Conservation (phyloP, 2,113 vertebrate genomes). For the Ramphastos sulfuratus region DNA sequence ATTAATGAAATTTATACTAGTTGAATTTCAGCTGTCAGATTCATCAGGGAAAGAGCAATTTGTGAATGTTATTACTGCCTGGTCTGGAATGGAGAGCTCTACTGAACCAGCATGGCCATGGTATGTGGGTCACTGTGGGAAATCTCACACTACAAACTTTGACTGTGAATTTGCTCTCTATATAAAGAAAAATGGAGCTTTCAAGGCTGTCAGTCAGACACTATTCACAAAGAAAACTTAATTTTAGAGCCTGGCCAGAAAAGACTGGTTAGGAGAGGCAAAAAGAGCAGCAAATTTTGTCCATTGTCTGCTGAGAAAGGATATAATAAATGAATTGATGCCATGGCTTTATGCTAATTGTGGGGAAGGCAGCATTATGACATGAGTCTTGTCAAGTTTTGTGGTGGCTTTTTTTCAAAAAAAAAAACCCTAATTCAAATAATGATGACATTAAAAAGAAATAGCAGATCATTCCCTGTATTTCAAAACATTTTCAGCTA, state of each 20-base stretch:
- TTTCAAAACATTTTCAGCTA: slow-evolving; percentile 13
- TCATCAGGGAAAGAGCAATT: not conserved
- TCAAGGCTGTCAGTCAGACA: not conserved
- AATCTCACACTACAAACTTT: not conserved
- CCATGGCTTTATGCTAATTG: not conserved
- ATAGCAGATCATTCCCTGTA: not conserved
- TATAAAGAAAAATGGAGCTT: not conserved
- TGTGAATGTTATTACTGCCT: not conserved
- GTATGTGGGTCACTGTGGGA: not conserved
- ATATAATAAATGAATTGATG: not conserved
- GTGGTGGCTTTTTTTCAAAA: not conserved
- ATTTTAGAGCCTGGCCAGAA: not conserved
- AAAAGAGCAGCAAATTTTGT: not conserved
- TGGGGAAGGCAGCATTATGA: not conserved
- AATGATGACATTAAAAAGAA: not conserved
- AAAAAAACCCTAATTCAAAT: not conserved
- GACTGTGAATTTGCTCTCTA: not conserved
- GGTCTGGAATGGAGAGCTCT: not conserved
- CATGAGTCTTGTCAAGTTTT: not conserved
- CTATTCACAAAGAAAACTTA: not conserved
- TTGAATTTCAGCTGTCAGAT: not conserved
- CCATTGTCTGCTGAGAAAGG: not conserved
- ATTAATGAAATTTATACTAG: not conserved
- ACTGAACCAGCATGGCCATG: not conserved
- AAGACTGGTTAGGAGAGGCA: not conserved